These are phyloP conservation scores for Pachyramphus minor DNA, from an alignment of 2,113 vertebrate genomes.

Conservation along the genomic window DNA sequence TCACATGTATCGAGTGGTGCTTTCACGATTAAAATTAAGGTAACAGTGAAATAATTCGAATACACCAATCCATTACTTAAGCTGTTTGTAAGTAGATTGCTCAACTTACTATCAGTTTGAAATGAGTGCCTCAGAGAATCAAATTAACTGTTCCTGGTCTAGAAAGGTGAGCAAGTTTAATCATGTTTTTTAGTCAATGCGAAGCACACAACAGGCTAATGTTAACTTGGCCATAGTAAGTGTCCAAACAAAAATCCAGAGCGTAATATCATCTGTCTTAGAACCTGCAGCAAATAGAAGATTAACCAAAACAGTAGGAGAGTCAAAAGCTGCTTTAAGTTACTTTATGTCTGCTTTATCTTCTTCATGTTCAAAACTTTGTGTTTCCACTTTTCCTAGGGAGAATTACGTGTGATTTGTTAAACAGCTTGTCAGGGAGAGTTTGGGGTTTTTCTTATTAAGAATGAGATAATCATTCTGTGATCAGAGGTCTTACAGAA, in stretches of 20 bases:
- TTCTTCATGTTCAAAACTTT: neutral
- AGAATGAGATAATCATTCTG: neutral
- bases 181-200: neutral
- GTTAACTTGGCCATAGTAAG: neutral
- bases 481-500: neutral
- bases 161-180: neutral
- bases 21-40: slow-evolving; percentile 83
- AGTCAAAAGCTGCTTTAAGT: neutral
- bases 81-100: neutral
- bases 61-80: neutral
- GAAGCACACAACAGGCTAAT: neutral
- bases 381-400: neutral
- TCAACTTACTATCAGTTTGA: neutral
- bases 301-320: neutral
- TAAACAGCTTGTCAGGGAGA: neutral
- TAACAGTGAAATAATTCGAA: slow-evolving; percentile 23
- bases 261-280: neutral
- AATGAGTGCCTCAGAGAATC: neutral
- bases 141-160: neutral
- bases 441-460: neutral
- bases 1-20: slow-evolving; percentile 87
- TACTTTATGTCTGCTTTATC: neutral
- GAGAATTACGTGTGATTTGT: neutral
- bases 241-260: neutral
- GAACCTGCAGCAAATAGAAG: neutral